These are phyloP conservation scores for Eupsilia transversa DNA, from an alignment of 2,888 invertebrate genomes.

Conservation along the genomic window DNA sequence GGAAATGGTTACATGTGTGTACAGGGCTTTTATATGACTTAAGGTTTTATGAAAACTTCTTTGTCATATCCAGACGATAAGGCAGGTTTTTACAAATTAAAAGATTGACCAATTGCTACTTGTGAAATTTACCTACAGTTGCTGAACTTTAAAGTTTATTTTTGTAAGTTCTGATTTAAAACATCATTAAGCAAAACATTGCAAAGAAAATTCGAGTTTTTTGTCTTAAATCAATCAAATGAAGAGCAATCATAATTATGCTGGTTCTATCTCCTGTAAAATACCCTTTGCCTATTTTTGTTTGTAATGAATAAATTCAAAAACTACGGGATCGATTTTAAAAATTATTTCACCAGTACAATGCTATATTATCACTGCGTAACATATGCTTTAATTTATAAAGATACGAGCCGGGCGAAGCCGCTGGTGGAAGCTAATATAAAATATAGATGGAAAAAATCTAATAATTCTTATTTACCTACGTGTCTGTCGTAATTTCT, in stretches of 20 bases:
- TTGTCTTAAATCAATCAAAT: not conserved
- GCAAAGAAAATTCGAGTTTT: not conserved
- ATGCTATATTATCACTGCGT: too few relatives aligned
- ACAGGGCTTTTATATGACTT: not conserved
- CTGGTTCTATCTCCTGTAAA: not conserved
- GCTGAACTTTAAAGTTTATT: not conserved
- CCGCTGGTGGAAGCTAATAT: too few relatives aligned
- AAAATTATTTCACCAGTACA: too few relatives aligned
- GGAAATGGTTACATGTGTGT: not conserved
- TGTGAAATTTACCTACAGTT: not conserved
- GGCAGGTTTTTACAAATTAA: too few relatives aligned
- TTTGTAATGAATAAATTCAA: too few relatives aligned
- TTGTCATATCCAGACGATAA: not conserved
- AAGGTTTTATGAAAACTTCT: not conserved
- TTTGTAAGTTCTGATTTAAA: not conserved
- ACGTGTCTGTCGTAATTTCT: constrained; percentile 13
- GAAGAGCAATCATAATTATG: not conserved
- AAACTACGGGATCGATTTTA: too few relatives aligned
- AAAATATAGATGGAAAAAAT: not conserved
- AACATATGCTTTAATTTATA: too few relatives aligned
- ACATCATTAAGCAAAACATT: not conserved
- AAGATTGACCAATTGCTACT: not conserved
- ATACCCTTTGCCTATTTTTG: not conserved
- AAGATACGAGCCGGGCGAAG: too few relatives aligned
- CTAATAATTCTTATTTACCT: constrained; percentile 19